Evolutionary conservation across 92 coral and sea anemone species (phyloP).

Genomic region (Phymanthus crucifer): DNA sequence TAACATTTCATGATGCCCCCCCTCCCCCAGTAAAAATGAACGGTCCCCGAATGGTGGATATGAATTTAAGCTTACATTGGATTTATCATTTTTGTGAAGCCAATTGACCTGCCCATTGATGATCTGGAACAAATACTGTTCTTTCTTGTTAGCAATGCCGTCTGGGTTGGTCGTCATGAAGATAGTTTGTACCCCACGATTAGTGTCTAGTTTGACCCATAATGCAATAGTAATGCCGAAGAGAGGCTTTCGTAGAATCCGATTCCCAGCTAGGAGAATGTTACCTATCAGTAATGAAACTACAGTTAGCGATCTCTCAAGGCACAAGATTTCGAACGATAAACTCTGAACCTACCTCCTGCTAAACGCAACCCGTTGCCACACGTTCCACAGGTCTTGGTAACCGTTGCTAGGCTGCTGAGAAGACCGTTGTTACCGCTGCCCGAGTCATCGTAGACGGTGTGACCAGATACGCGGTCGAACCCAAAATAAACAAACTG

Average conservation of each 20-base stretch:
- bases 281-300: constrained; percentile 66
- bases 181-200: constrained; percentile 83
- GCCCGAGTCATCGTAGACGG: constrained; percentile 94
- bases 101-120: constrained; percentile 84
- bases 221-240: constrained; percentile 75
- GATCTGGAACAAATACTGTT: constrained; percentile 73
- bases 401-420: constrained; percentile 79
- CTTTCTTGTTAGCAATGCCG: constrained; percentile 66
- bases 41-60: too few relatives aligned
- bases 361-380: constrained; percentile 79
- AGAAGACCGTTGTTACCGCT: constrained; percentile 72
- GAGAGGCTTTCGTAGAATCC: constrained; percentile 71
- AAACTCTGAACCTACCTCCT: constrained; percentile 65
- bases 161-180: constrained; percentile 90
- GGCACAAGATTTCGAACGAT: neutral
- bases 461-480: constrained; percentile 88
- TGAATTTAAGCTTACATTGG: constrained; percentile 51
- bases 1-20: too few relatives aligned
- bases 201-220: constrained; percentile 89
- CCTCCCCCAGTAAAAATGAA: too few relatives aligned
- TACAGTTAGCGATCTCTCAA: neutral
- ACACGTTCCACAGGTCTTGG: constrained; percentile 86
- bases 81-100: constrained; percentile 85
- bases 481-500: constrained; percentile 81
- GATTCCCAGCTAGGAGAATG: constrained; percentile 63